Conservation (phyloP, 1,140 invertebrate species). For the Sycobia sp. region DNA sequence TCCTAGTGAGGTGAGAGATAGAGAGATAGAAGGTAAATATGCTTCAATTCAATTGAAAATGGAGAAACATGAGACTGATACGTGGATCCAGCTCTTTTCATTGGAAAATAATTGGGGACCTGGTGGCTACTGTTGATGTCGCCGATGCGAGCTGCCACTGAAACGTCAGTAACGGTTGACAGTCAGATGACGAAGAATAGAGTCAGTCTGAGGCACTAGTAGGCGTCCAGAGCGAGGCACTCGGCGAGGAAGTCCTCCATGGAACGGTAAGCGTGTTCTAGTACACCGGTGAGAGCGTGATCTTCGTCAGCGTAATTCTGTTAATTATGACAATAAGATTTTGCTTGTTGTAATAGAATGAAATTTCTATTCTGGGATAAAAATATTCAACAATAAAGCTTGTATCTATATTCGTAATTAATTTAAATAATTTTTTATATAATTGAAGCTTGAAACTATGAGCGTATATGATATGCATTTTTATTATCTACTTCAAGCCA, state of each 20-base stretch:
- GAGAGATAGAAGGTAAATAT: background rate
- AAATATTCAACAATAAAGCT: too few relatives aligned
- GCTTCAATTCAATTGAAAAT: too few relatives aligned
- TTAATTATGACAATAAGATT: background rate
- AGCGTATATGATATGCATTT: too few relatives aligned
- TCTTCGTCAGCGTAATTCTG: slow-evolving; percentile 85
- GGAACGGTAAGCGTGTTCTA: slow-evolving; percentile 82
- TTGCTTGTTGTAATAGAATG: slow-evolving; percentile 2
- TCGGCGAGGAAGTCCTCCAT: slow-evolving; percentile 85
- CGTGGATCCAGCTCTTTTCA: background rate
- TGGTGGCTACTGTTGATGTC: background rate
- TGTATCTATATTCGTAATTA: too few relatives aligned
- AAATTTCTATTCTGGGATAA: background rate
- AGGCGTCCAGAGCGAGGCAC: slow-evolving; percentile 81
- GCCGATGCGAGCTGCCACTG: background rate
- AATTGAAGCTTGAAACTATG: too few relatives aligned
- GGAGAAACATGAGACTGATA: background rate
- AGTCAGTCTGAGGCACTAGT: slow-evolving; percentile 60
- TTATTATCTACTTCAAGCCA: too few relatives aligned
- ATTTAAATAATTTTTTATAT: too few relatives aligned
- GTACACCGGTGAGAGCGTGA: slow-evolving; percentile 75
- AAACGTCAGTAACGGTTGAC: too few relatives aligned
- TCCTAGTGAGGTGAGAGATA: background rate
- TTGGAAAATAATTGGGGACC: background rate
- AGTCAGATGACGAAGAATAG: background rate